phyloP scores from a whole-genome alignment of 1,140 invertebrate species.

The Dreissena polymorpha region DNA sequence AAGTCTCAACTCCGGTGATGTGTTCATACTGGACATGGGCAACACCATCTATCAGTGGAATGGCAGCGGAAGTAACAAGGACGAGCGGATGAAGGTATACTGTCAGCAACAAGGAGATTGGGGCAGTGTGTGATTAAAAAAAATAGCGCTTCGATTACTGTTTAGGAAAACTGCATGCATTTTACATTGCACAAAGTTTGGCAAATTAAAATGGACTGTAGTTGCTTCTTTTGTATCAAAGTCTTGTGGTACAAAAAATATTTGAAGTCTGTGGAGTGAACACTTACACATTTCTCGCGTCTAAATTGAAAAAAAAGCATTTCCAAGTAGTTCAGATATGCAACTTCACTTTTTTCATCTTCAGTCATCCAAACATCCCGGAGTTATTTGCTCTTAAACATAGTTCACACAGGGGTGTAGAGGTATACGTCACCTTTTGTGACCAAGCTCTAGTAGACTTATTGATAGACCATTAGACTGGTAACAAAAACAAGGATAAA shows the following conservation, averaged over 20 bases:
- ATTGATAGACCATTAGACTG: too few relatives aligned
- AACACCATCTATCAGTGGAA: constrained; percentile 89
- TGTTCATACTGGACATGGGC: constrained; percentile 92
- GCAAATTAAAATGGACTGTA: not conserved
- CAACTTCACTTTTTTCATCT: too few relatives aligned
- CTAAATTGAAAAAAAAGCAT: too few relatives aligned
- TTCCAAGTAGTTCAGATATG: too few relatives aligned
- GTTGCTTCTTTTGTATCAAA: not conserved
- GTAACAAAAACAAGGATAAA: too few relatives aligned
- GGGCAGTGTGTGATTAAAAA: not conserved
- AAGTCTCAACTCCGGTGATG: constrained; percentile 91
- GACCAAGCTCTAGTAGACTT: too few relatives aligned
- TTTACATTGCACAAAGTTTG: not conserved
- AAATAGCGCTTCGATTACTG: not conserved
- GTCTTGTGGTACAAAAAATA: not conserved
- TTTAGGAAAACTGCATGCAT: not conserved
- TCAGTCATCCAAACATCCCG: too few relatives aligned
- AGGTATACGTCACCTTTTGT: too few relatives aligned
- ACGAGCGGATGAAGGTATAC: constrained; percentile 24
- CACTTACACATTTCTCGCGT: too few relatives aligned
- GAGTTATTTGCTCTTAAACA: not conserved
- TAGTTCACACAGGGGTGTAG: not conserved
- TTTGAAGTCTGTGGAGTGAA: not conserved
- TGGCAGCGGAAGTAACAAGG: constrained; percentile 57
- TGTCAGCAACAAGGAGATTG: not conserved